phyloP scores from a whole-genome alignment of 2,113 vertebrate species.

The Cyrtonyx montezumae region DNA sequence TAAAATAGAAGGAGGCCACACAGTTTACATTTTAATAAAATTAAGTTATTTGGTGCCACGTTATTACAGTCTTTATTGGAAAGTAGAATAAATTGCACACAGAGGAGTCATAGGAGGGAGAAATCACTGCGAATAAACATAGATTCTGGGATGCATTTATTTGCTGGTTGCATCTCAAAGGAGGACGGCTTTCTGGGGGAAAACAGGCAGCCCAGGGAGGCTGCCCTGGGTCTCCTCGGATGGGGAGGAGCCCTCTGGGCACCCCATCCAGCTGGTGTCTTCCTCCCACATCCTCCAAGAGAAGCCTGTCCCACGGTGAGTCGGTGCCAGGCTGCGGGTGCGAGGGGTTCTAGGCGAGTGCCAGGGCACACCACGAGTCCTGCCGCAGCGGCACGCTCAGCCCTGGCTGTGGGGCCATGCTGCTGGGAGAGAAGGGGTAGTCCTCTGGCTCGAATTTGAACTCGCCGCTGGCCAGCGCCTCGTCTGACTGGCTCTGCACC shows the following conservation, averaged over 20 bases:
- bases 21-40: conserved; percentile 72
- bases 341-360: conserved; percentile 83
- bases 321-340: background rate
- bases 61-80: conserved; percentile 77
- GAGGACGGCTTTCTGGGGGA: background rate
- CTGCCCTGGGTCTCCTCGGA: background rate
- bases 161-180: conserved; percentile 53
- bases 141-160: conserved; percentile 73
- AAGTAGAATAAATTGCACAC: conserved; percentile 80
- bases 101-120: conserved; percentile 67
- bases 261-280: background rate
- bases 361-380: conserved; percentile 92
- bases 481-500: conserved; percentile 76
- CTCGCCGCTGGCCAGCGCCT: conserved; percentile 75
- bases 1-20: conserved; percentile 48
- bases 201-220: background rate
- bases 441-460: conserved; percentile 92
- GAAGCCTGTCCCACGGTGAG: background rate
- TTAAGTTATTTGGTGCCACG: conserved; percentile 71
- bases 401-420: conserved; percentile 82
- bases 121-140: conserved; percentile 74
- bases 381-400: conserved; percentile 74
- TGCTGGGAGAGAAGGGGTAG: conserved; percentile 81
- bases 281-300: background rate
- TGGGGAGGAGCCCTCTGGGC: background rate